phyloP scores from a whole-genome alignment of 1,140 invertebrate species.

The Drosophila kanapiae region DNA sequence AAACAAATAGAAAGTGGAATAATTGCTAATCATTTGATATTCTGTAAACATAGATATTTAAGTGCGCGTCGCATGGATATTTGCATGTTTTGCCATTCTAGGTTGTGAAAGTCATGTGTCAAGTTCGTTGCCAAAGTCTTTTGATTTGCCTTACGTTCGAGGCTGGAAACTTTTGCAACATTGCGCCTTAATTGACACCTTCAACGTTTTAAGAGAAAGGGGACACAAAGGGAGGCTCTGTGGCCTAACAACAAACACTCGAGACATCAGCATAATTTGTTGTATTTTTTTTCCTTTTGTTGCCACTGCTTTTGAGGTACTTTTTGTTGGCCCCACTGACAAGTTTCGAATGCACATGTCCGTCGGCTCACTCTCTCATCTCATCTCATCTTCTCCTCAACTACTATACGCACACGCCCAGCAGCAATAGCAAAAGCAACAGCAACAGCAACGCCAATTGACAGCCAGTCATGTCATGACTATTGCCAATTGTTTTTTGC shows the following conservation, averaged over 20 bases:
- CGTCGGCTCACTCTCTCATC: constrained; percentile 31
- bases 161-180: constrained; percentile 44
- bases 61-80: constrained; percentile 3
- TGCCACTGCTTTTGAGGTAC: constrained; percentile 40
- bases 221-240: constrained; percentile 46
- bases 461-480: constrained; percentile 73
- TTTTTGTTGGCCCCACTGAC: constrained; percentile 63
- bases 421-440: constrained; percentile 27
- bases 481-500: constrained; percentile 66
- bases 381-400: constrained; percentile 39
- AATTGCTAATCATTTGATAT: constrained; percentile 8
- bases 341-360: constrained; percentile 62
- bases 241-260: constrained; percentile 24
- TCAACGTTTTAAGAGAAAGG: constrained; percentile 34
- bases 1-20: constrained; percentile 34
- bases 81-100: constrained; percentile 52
- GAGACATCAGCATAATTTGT: constrained; percentile 51
- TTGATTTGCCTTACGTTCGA: constrained; percentile 47
- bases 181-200: constrained; percentile 77
- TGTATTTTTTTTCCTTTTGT: constrained; percentile 35
- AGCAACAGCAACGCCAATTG: constrained; percentile 41
- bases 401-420: constrained; percentile 74
- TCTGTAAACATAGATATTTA: constrained; percentile 21
- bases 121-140: constrained; percentile 79
- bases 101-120: constrained; percentile 66